Percentiles rank a stretch among this genome's conserved stretches.
These are phyloP conservation scores for Thripadectes ignobilis DNA, from an alignment of 2,797 vertebrate genomes.

Conservation along the genomic window DNA sequence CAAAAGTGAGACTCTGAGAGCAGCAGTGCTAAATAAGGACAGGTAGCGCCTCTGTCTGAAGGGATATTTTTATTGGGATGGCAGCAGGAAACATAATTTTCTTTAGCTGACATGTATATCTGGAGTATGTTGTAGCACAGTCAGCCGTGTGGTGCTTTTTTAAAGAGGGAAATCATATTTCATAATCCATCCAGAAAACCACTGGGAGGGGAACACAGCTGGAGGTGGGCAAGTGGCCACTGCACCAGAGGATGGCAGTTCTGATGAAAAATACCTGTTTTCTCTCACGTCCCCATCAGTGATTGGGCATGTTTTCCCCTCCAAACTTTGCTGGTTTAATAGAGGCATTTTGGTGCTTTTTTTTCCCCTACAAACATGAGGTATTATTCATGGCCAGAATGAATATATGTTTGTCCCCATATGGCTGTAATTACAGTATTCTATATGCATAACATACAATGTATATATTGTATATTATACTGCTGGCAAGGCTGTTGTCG, in stretches of 20 bases:
- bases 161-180: not conserved
- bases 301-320: not conserved
- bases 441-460: not conserved
- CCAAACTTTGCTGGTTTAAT: not conserved
- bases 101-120: not conserved
- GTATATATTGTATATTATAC: not conserved
- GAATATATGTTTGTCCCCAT: not conserved
- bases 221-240: not conserved
- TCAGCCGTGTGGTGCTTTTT: not conserved
- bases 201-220: not conserved
- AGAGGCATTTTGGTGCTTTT: not conserved
- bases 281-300: not conserved
- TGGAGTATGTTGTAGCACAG: not conserved
- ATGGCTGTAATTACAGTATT: not conserved
- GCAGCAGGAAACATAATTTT: not conserved
- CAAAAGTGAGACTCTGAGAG: not conserved
- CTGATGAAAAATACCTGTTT: not conserved
- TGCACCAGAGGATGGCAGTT: fast-evolving
- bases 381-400: not conserved
- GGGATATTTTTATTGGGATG: not conserved
- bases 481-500: not conserved
- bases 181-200: not conserved
- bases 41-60: not conserved
- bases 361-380: not conserved
- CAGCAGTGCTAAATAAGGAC: not conserved